A percentile compares a stretch with the other conserved stretches of the same genome.
Evolutionary conservation across 2,113 vertebrate genomes (phyloP).

Genomic region (Drymodes brunneopygia): DNA sequence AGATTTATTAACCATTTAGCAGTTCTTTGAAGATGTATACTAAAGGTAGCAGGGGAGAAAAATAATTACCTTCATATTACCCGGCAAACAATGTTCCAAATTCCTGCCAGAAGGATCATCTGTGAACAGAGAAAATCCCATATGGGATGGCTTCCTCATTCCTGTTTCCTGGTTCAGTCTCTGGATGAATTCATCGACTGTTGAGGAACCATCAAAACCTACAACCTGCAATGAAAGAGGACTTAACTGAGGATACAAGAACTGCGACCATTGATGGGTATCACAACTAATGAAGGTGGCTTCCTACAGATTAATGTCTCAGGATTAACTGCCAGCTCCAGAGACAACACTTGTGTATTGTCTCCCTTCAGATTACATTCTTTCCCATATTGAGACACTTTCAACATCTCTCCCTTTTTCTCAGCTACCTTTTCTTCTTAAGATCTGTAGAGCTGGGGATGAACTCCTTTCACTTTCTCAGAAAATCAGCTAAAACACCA

Average conservation of each 20-base stretch:
- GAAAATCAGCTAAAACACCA: background rate
- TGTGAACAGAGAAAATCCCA: slow-evolving; percentile 83
- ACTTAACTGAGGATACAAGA: background rate
- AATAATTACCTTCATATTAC: slow-evolving; percentile 76
- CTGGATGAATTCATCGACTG: slow-evolving; percentile 84
- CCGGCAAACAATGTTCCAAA: slow-evolving; percentile 84
- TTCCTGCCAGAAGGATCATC: slow-evolving; percentile 86
- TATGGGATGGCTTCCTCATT: slow-evolving; percentile 80
- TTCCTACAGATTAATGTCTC: background rate
- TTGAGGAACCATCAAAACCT: slow-evolving; percentile 88
- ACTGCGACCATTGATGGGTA: background rate
- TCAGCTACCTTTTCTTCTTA: background rate
- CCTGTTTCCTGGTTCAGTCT: slow-evolving; percentile 82
- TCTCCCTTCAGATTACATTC: background rate
- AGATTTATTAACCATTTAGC: background rate
- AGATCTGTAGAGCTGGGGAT: background rate
- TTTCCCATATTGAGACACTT: background rate
- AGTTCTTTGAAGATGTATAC: background rate
- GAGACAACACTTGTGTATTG: background rate
- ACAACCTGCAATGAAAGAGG: slow-evolving; percentile 74
- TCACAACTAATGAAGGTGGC: background rate
- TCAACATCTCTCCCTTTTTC: background rate
- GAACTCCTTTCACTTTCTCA: background rate
- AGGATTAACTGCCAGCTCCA: background rate
- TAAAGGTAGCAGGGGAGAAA: background rate